Conservation (phyloP, 2,797 vertebrate genomes). For the Sebastes baramenuke region DNA sequence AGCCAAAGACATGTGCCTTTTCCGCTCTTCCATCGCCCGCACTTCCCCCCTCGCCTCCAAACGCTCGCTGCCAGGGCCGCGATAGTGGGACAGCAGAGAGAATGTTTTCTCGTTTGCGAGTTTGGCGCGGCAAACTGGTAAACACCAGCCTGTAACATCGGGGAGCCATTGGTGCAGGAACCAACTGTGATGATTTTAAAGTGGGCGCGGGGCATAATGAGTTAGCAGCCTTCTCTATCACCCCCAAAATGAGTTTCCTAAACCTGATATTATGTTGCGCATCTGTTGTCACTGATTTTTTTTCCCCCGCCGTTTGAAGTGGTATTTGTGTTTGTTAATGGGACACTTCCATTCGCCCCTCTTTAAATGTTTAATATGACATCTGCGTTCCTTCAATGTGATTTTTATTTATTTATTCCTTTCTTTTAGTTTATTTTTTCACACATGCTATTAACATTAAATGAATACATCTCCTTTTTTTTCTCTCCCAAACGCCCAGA, state of each 20-base stretch:
- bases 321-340: conserved; percentile 57
- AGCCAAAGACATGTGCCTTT: conserved; percentile 62
- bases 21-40: conserved; percentile 31
- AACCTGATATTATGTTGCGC: conserved; percentile 65
- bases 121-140: conserved; percentile 48
- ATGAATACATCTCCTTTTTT: conserved; percentile 52
- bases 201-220: conserved; percentile 31
- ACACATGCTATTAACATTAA: conserved; percentile 63
- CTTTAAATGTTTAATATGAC: conserved; percentile 67
- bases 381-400: conserved; percentile 57
- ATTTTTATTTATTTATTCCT: conserved; percentile 26
- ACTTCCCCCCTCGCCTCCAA: conserved; percentile 40
- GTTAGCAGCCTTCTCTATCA: conserved; percentile 45
- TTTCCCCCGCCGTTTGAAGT: conserved; percentile 24
- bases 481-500: conserved; percentile 60
- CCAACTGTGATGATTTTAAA: conserved; percentile 61
- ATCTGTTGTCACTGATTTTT: conserved; percentile 58
- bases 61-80: conserved; percentile 39
- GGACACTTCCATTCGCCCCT: conserved; percentile 39
- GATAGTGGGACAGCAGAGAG: conserved; percentile 43
- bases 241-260: conserved; percentile 59
- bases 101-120: conserved; percentile 42
- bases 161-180: conserved; percentile 48
- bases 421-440: conserved; percentile 41
- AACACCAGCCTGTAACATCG: conserved; percentile 51